These are phyloP conservation scores for Coenonympha arcania DNA, from an alignment of 2,888 invertebrate species.

Conservation along the genomic window DNA sequence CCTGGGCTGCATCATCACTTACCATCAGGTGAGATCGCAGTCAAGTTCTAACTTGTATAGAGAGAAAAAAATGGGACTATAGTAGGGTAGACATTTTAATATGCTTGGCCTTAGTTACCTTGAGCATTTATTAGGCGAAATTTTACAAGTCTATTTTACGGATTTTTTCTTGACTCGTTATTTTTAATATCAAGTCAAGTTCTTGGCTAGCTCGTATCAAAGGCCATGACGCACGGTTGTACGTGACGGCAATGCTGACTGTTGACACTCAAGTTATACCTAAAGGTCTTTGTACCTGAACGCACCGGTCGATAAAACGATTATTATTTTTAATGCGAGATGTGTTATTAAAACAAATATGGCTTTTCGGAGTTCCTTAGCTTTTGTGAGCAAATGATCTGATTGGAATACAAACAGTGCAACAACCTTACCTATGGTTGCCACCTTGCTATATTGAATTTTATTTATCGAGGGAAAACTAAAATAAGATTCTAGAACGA, in stretches of 20 bases:
- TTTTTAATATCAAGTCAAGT: conserved; percentile 24
- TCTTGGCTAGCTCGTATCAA: conserved; percentile 21
- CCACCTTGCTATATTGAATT: neutral
- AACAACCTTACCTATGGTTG: conserved; percentile 22
- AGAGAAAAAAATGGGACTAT: no score
- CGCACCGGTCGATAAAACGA: conserved; percentile 6
- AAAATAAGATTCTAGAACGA: no score
- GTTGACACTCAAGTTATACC: conserved; percentile 10
- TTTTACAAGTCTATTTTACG: no score
- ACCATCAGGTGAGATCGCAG: no score
- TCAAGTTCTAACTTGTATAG: no score
- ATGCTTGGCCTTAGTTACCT: no score
- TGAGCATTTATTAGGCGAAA: no score
- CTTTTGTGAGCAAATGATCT: conserved; percentile 13
- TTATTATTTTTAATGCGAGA: conserved; percentile 5
- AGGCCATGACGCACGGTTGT: conserved; percentile 15
- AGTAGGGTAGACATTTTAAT: no score
- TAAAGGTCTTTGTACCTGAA: conserved; percentile 24
- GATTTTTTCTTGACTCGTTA: conserved; percentile 11
- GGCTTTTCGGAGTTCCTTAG: neutral
- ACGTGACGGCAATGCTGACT: conserved; percentile 22
- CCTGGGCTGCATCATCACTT: no score
- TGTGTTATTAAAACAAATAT: conserved; percentile 4
- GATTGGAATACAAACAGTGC: conserved; percentile 24
- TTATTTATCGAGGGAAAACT: neutral